phyloP scores from a whole-genome alignment of 1,140 invertebrate species.

The Lucilia cuprina region DNA sequence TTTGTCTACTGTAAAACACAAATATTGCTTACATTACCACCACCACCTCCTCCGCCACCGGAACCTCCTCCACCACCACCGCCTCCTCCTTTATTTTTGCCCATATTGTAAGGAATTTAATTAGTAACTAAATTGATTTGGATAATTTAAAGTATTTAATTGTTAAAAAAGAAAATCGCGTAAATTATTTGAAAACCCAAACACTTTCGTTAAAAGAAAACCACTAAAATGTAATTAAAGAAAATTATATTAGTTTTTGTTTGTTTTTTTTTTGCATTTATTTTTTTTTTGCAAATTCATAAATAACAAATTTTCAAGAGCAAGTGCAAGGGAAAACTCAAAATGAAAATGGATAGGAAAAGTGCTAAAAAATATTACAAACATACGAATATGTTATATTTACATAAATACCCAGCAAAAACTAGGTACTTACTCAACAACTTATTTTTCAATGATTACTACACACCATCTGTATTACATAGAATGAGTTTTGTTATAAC shows the following conservation, averaged over 20 bases:
- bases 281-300: background rate
- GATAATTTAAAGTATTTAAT: background rate
- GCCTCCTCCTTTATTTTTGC: constrained; percentile 56
- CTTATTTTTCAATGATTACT: no score
- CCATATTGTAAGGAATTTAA: constrained; percentile 45
- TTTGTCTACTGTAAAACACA: constrained; percentile 56
- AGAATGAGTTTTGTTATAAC: no score
- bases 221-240: constrained; percentile 29
- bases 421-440: no score
- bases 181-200: background rate
- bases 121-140: background rate
- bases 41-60: constrained; percentile 47
- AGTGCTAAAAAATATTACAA: no score
- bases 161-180: background rate
- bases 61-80: constrained; percentile 44
- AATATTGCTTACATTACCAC: constrained; percentile 61
- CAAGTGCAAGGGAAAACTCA: constrained; percentile 9
- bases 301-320: constrained; percentile 29
- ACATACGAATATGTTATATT: no score
- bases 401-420: no score
- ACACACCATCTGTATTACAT: no score
- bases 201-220: constrained; percentile 17
- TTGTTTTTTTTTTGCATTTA: background rate
- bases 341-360: background rate
- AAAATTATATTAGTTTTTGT: background rate